A percentile compares a stretch with the other conserved stretches of the same genome.
Conservation (phyloP, 64 coral and sea anemone species). For the Actinia equina region DNA sequence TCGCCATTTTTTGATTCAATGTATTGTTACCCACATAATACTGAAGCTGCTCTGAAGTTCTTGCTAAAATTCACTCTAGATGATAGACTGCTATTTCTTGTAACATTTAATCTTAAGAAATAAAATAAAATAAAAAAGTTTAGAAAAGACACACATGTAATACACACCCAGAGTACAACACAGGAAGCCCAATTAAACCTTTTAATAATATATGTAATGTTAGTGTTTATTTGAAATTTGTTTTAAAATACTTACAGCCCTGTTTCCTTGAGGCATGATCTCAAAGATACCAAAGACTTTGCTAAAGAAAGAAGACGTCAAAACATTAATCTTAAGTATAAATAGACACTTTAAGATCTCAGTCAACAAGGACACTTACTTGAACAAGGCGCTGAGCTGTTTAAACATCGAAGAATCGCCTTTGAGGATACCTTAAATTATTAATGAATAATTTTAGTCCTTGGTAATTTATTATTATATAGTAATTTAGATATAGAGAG, state of each 20-base stretch:
- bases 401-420: conserved; percentile 6
- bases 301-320: neutral
- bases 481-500: neutral
- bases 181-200: no score
- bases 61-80: conserved; percentile 50
- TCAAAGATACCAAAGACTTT: neutral
- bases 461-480: neutral
- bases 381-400: neutral
- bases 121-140: neutral
- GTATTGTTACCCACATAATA: conserved; percentile 27
- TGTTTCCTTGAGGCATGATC: conserved; percentile 13
- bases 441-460: neutral
- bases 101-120: conserved; percentile 33
- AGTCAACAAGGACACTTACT: neutral
- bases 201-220: no score
- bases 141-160: neutral
- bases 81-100: conserved; percentile 8
- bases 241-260: conserved; percentile 24
- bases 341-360: neutral
- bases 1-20: no score
- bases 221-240: neutral
- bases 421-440: conserved; percentile 27
- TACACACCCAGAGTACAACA: neutral
- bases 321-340: neutral
- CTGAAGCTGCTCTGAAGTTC: conserved; percentile 34